These are phyloP conservation scores for Odocoileus hemionus DNA, from an alignment of 2,113 vertebrate genomes.

Conservation along the genomic window DNA sequence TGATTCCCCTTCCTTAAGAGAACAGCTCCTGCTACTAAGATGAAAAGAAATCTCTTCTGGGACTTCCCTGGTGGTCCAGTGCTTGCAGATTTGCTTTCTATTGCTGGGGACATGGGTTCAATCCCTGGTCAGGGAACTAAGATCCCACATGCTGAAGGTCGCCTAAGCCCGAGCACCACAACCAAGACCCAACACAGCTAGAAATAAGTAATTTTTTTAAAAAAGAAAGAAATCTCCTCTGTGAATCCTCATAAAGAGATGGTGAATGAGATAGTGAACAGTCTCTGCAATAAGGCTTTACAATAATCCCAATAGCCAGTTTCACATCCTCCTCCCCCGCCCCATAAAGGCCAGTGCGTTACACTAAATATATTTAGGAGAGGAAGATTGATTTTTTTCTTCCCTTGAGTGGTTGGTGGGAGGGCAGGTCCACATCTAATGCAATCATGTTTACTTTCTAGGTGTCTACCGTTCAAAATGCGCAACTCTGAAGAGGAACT, in stretches of 20 bases:
- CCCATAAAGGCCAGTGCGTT: background rate
- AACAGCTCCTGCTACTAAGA: background rate
- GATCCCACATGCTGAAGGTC: background rate
- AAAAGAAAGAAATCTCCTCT: background rate
- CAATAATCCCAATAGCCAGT: background rate
- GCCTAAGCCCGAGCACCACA: background rate
- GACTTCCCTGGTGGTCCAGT: background rate
- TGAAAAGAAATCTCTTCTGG: background rate
- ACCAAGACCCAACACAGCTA: background rate
- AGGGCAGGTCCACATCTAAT: slow-evolving; percentile 13
- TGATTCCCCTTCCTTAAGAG: background rate
- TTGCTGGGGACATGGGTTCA: background rate
- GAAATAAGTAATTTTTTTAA: background rate
- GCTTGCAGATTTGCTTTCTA: background rate
- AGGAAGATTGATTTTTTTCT: background rate
- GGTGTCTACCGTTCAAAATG: background rate
- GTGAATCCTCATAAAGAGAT: background rate
- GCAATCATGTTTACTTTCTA: slow-evolving; percentile 25
- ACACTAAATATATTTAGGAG: background rate
- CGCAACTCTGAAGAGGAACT: slow-evolving; percentile 43
- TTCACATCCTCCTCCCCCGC: background rate
- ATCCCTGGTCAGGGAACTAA: background rate
- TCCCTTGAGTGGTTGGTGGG: background rate
- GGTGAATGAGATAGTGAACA: background rate
- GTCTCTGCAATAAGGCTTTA: background rate